Evolutionary conservation across 2,113 vertebrate species (phyloP).

Genomic region (Halcyon senegalensis): DNA sequence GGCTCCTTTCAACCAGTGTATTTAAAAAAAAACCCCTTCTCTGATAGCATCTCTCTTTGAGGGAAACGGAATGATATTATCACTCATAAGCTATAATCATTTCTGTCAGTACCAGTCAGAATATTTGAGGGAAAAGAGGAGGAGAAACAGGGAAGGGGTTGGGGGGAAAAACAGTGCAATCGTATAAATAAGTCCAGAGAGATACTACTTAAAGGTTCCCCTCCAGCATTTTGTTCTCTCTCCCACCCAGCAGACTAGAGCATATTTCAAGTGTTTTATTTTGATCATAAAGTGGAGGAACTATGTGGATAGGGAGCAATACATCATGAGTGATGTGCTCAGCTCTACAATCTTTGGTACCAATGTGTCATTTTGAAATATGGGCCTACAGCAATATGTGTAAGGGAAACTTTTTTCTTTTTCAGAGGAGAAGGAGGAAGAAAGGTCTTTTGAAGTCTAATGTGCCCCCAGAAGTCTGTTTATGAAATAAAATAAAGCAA

Average conservation of each 20-base stretch:
- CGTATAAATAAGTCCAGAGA: background rate
- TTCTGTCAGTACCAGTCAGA: conserved; percentile 69
- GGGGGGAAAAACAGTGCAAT: background rate
- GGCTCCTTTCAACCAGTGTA: conserved; percentile 81
- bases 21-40: conserved; percentile 68
- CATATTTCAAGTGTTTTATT: conserved; percentile 57
- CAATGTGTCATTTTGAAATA: conserved; percentile 1
- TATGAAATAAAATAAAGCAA: conserved; percentile 16
- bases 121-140: conserved; percentile 43
- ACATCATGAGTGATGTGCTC: background rate
- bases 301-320: conserved; percentile 17
- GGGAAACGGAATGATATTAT: conserved; percentile 82
- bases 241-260: conserved; percentile 19
- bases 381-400: background rate
- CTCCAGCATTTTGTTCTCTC: background rate
- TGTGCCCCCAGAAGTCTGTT: background rate
- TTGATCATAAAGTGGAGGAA: conserved; percentile 43
- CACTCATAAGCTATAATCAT: conserved; percentile 83
- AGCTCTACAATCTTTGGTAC: background rate
- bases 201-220: conserved; percentile 4
- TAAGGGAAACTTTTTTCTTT: background rate
- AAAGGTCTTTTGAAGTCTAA: conserved; percentile 13
- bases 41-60: conserved; percentile 82
- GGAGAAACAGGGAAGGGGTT: conserved; percentile 16
- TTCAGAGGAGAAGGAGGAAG: background rate